Percentiles rank a stretch among this genome's conserved stretches.
These are phyloP conservation scores for Chymomyza caudatula DNA, from an alignment of 2,888 invertebrate genomes.

Conservation along the genomic window DNA sequence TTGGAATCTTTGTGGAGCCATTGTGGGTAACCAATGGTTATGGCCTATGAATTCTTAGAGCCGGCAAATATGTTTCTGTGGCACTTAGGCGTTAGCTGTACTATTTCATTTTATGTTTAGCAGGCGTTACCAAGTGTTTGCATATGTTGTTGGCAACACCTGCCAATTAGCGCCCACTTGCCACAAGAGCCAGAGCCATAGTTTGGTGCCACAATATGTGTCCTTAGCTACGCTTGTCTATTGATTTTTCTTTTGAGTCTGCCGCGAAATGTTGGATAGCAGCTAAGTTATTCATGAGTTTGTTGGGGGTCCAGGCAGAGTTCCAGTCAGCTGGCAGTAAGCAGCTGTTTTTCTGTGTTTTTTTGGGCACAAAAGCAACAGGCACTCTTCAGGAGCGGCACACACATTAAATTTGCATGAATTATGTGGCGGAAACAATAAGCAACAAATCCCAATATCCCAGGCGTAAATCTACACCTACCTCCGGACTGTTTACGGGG, in stretches of 20 bases:
- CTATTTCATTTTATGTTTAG: background rate
- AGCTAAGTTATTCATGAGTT: background rate
- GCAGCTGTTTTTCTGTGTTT: background rate
- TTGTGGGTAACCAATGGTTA: background rate
- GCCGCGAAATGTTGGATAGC: background rate
- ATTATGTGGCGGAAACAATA: conserved; percentile 1
- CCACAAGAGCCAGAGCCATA: background rate
- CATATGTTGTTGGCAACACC: background rate
- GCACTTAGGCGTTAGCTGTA: background rate
- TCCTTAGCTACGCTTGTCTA: background rate
- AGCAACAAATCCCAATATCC: background rate
- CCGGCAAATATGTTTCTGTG: background rate
- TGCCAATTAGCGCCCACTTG: background rate
- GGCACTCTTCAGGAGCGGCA: background rate
- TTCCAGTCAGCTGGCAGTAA: background rate
- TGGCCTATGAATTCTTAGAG: background rate
- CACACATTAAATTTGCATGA: conserved; percentile 14
- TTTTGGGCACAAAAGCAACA: background rate
- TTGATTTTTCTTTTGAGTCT: background rate
- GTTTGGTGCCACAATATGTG: background rate
- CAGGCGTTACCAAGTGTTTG: background rate
- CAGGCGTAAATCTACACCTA: background rate
- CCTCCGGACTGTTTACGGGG: background rate
- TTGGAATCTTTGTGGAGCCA: background rate
- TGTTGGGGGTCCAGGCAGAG: background rate